phyloP scores from a whole-genome alignment of 2,113 vertebrate genomes.

The Upupa epops region DNA sequence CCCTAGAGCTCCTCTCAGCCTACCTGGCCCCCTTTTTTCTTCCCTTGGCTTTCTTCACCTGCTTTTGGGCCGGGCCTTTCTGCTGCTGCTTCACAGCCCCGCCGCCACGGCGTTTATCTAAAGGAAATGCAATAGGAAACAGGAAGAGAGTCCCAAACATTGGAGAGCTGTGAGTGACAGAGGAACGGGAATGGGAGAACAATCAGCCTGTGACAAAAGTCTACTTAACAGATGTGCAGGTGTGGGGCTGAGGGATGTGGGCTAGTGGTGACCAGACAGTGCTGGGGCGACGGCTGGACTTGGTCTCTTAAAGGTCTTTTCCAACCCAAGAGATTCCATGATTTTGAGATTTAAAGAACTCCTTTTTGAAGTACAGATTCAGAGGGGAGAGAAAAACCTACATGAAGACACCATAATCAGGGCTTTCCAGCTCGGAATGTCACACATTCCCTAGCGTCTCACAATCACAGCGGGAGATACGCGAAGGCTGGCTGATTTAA shows the following conservation, averaged over 20 bases:
- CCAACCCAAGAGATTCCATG: too few relatives aligned
- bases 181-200: too few relatives aligned
- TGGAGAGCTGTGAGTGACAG: neutral
- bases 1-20: fast-evolving
- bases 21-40: slow-evolving; percentile 10
- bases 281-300: too few relatives aligned
- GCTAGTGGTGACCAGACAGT: too few relatives aligned
- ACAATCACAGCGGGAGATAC: too few relatives aligned
- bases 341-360: neutral
- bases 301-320: too few relatives aligned
- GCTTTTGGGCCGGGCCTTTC: neutral
- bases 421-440: neutral
- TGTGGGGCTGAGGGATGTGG: too few relatives aligned
- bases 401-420: neutral
- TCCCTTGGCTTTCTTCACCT: neutral
- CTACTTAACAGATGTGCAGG: too few relatives aligned
- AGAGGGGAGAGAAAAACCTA: neutral
- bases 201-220: too few relatives aligned
- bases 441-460: too few relatives aligned
- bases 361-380: neutral
- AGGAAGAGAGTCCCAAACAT: neutral
- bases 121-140: neutral
- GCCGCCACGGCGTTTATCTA: neutral
- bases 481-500: fast-evolving
- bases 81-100: neutral